These are phyloP conservation scores for Dioctria linearis DNA, from an alignment of 2,888 invertebrate genomes.

Conservation along the genomic window DNA sequence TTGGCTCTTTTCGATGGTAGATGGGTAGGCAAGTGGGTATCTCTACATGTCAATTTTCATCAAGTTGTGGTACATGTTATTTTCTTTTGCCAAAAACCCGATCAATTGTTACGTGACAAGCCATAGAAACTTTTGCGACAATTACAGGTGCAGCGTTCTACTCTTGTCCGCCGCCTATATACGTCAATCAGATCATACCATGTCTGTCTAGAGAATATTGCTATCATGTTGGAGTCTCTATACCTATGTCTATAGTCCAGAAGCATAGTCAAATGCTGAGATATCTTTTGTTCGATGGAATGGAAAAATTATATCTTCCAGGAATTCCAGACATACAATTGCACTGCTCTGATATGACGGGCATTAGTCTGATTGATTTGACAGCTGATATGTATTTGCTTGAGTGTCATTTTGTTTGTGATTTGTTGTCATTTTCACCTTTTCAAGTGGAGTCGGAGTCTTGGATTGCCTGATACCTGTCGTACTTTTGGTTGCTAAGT, in stretches of 20 bases:
- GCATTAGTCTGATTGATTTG: constrained; percentile 45
- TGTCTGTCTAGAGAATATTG: neutral
- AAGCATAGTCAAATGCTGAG: neutral
- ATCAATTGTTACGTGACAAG: constrained; percentile 42
- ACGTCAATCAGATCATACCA: constrained; percentile 15
- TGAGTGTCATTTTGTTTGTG: constrained; percentile 15
- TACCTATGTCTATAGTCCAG: neutral
- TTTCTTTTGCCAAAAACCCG: constrained; percentile 19
- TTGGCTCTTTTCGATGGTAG: too few relatives aligned
- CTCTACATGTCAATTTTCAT: constrained; percentile 27
- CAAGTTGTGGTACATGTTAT: neutral
- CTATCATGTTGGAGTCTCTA: constrained; percentile 3
- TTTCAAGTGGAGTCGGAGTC: constrained; percentile 11
- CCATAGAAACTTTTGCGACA: constrained; percentile 31
- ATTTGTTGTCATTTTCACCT: constrained; percentile 35
- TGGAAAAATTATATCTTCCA: neutral
- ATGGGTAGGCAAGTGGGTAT: neutral
- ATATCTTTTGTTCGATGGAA: neutral
- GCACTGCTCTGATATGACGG: constrained; percentile 20
- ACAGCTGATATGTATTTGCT: constrained; percentile 14
- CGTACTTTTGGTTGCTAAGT: too few relatives aligned
- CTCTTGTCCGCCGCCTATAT: neutral
- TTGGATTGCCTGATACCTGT: neutral
- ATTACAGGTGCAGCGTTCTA: constrained; percentile 29
- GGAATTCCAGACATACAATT: neutral